Conservation (phyloP, 1,140 invertebrate genomes). For the Marisa cornuarietis region DNA sequence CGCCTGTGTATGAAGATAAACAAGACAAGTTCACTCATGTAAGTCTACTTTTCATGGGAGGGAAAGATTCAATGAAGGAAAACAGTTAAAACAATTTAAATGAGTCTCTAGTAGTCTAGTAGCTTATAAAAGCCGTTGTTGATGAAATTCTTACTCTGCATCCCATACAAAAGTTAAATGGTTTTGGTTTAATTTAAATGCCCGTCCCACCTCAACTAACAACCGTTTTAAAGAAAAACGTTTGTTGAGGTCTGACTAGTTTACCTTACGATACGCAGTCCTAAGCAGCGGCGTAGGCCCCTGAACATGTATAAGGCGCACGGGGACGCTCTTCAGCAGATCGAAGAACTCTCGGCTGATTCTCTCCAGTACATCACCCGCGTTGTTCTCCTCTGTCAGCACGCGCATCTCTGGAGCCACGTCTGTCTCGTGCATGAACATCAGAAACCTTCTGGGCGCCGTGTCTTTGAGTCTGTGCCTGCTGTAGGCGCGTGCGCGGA, state of each 20-base stretch:
- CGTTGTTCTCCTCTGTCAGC: not conserved
- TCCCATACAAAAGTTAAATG: conserved; percentile 15
- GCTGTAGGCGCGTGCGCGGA: not conserved
- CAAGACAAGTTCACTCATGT: no score
- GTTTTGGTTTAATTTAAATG: no score
- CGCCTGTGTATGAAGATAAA: no score
- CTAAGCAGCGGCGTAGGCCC: not conserved
- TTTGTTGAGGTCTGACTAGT: not conserved
- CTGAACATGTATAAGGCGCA: conserved; percentile 20
- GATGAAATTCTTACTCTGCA: conserved; percentile 5
- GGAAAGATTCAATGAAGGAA: no score
- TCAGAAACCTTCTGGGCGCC: no score
- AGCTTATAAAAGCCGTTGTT: conserved; percentile 11
- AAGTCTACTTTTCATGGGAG: no score
- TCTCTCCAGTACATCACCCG: not conserved
- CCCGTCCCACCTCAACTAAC: no score
- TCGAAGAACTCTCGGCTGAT: conserved; percentile 20
- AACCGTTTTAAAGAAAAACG: no score
- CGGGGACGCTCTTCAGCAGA: conserved; percentile 8
- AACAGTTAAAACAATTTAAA: no score
- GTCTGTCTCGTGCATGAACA: not conserved
- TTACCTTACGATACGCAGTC: conserved; percentile 25
- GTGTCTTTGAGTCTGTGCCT: conserved; percentile 4
- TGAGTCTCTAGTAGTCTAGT: not conserved
- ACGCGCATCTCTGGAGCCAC: conserved; percentile 2